Base-by-base conservation (phyloP, 2,888 invertebrate genomes). In the Lasioglossum morio region DNA sequence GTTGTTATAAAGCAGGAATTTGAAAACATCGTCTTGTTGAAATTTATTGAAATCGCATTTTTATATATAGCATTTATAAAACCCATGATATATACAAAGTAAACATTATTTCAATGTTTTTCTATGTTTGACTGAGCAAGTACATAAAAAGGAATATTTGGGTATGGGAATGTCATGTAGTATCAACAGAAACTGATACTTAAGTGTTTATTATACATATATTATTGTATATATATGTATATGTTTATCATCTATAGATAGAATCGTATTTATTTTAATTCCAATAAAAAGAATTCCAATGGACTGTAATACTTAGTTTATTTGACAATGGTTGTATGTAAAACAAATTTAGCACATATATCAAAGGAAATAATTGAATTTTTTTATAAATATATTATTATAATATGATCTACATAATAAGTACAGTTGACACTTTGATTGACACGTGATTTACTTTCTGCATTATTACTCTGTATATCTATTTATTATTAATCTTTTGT, bases 91-190 rank as follows among this genome's bases (percentile, higher is more conserved):
- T 72, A 85, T 90, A 89, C 92, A 90, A 89, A 81, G 77, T 92
- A 92, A 87, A 89, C 90, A 89, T 81, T 81, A 87, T 89, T 92
- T 91, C 74, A 79, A 82, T 88, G 88, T 92, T 63, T 63, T 34
- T 92, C 86, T 92, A 85, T 88, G 90, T 93, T 91, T 87, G 90
- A 92, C 84, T 84, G 93, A 93, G 92, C 92, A 93, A 93, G 85
- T 83, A 77, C 87, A 90, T 88, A 76, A 69, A 79, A 77, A 63
- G 69, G 48, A 79, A 74, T 53, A 40, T 88, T 89, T 86, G 81
- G 30, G 76, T 63, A 57, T 77, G 81, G 72, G 66, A 23, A 73
- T 43, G n/a, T 81, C 76, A 82, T 77, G 78, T 83, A 84, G 79
- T 77, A 77, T 79, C 82, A 82, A 80, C 86, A 83, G 78, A 85